Conservation (phyloP, 1,140 invertebrate species). For the Palaemon carinicauda region DNA sequence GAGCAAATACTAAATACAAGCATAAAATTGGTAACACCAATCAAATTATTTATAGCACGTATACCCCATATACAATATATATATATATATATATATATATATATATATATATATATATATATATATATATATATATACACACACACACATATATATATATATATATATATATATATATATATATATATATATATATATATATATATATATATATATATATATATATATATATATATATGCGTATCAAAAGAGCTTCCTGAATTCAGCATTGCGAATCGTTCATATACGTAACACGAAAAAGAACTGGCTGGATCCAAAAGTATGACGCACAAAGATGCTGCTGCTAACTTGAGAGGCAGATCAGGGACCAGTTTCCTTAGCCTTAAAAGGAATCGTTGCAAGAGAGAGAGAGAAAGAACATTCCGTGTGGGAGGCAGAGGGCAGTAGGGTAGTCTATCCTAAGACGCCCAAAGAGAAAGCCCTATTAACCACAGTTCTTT, state of each 20-base stretch:
- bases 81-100: not conserved
- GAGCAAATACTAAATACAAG: too few species aligned
- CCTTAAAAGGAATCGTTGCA: too few species aligned
- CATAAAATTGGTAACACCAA: too few species aligned
- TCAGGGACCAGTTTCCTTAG: too few species aligned
- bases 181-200: not conserved
- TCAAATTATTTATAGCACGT: too few species aligned
- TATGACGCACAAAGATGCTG: too few species aligned
- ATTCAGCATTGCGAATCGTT: too few species aligned
- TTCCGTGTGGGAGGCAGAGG: not conserved
- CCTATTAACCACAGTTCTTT: too few species aligned
- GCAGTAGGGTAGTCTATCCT: not conserved
- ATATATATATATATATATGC: not conserved
- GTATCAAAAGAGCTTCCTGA: not conserved
- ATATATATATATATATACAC: not conserved
- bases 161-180: not conserved
- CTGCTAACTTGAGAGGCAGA: too few species aligned
- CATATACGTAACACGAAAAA: too few species aligned
- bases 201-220: not conserved
- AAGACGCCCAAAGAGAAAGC: not conserved
- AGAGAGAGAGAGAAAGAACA: not conserved
- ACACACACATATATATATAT: not conserved
- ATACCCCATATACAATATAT: not conserved
- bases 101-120: not conserved
- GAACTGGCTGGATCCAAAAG: too few species aligned